Conservation (phyloP, 2,113 vertebrate genomes). For the Dunckerocampus dactyliophorus region DNA sequence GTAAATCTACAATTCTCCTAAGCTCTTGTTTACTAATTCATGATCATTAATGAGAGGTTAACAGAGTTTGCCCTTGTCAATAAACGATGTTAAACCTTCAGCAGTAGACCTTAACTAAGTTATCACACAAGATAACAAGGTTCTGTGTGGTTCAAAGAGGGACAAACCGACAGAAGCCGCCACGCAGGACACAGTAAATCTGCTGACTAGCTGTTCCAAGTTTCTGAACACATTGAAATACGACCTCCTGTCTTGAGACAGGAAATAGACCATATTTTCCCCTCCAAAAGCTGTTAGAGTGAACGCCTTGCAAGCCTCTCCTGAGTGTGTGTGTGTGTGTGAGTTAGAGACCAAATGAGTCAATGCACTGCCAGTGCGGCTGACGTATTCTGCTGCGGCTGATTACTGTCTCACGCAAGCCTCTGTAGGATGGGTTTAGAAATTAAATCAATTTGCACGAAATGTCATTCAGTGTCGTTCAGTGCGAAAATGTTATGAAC, state of each 20-base stretch:
- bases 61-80: too few species aligned
- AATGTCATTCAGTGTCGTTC: slow-evolving; percentile 24
- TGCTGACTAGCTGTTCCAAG: slow-evolving; percentile 26
- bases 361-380: slow-evolving; percentile 22
- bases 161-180: slow-evolving; percentile 23
- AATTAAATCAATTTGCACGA: slow-evolving; percentile 37
- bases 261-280: slow-evolving; percentile 30
- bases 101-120: too few species aligned
- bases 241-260: slow-evolving; percentile 43
- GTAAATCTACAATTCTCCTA: too few species aligned
- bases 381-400: slow-evolving; percentile 29
- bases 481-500: slow-evolving; percentile 11
- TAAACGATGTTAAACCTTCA: too few species aligned
- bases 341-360: slow-evolving; percentile 13
- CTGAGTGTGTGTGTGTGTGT: slow-evolving; percentile 16
- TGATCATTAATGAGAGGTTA: too few species aligned
- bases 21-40: too few species aligned
- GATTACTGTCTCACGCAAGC: slow-evolving; percentile 56
- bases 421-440: slow-evolving; percentile 32
- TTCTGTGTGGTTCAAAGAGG: too few species aligned
- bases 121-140: too few species aligned
- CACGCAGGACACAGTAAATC: slow-evolving; percentile 21
- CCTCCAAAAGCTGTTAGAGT: slow-evolving; percentile 30
- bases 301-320: slow-evolving; percentile 23
- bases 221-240: slow-evolving; percentile 50